A percentile compares a stretch with the other conserved stretches of the same genome.
Conservation (phyloP, 2,888 invertebrate species). For the Melanotus villosus region DNA sequence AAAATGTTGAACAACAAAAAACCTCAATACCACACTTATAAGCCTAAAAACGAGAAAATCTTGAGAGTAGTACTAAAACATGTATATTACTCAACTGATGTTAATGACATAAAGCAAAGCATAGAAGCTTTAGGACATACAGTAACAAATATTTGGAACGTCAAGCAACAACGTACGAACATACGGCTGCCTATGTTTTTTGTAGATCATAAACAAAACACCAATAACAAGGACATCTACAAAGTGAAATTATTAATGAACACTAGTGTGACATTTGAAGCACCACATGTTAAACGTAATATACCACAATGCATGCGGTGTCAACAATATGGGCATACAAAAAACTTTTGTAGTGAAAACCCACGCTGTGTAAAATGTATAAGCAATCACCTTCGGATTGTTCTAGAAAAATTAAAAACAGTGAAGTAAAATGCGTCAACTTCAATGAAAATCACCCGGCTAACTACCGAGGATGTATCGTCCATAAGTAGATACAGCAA, state of each 20-base stretch:
- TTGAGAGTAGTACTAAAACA: slow-evolving; percentile 21
- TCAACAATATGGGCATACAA: too few species aligned
- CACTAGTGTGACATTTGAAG: slow-evolving; percentile 18
- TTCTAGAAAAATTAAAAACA: too few species aligned
- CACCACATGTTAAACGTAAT: slow-evolving; percentile 7
- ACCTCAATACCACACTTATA: slow-evolving; percentile 9
- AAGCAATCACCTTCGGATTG: too few species aligned
- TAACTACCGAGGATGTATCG: too few species aligned
- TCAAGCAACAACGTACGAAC: too few species aligned
- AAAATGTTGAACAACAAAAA: slow-evolving; percentile 16
- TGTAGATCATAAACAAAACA: not conserved
- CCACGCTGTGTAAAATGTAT: too few species aligned
- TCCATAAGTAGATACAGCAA: too few species aligned
- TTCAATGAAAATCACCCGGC: too few species aligned
- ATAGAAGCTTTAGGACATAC: slow-evolving; percentile 14
- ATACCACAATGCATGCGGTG: slow-evolving; percentile 11
- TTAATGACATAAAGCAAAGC: slow-evolving; percentile 1
- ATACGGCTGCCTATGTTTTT: too few species aligned
- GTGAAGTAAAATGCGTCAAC: too few species aligned
- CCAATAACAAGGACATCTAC: slow-evolving; percentile 26
- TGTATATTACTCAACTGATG: slow-evolving; percentile 21
- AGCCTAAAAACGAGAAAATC: slow-evolving; percentile 10
- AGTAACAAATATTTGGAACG: slow-evolving; percentile 24
- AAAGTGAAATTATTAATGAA: slow-evolving; percentile 24
- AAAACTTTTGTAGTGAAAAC: too few species aligned